Conservation (phyloP, 2,888 invertebrate genomes). For the Platycheirus rosarum region DNA sequence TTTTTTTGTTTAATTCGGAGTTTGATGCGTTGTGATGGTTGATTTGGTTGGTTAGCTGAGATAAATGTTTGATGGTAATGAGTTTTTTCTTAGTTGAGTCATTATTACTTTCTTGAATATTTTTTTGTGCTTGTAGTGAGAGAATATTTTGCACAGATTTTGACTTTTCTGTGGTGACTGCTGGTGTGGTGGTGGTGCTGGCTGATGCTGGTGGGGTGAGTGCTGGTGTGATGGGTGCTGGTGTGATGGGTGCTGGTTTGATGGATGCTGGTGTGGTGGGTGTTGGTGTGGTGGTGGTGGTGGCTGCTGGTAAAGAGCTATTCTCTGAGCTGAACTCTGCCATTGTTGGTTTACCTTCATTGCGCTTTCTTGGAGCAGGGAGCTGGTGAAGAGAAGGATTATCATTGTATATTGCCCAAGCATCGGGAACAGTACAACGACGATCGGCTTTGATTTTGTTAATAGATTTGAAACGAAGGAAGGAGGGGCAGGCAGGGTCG, state of each 20-base stretch:
- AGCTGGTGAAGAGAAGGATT: too few relatives aligned
- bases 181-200: too few relatives aligned
- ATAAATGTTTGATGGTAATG: not conserved
- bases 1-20: constrained; percentile 1
- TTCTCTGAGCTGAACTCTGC: constrained; percentile 6
- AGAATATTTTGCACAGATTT: not conserved
- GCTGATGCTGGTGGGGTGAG: too few relatives aligned
- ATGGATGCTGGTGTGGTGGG: not conserved
- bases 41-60: too few relatives aligned
- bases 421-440: too few relatives aligned
- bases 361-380: too few relatives aligned
- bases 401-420: too few relatives aligned
- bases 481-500: too few relatives aligned
- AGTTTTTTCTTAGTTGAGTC: not conserved
- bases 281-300: not conserved
- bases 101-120: not conserved
- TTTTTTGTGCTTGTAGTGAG: not conserved
- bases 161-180: too few relatives aligned
- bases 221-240: too few relatives aligned
- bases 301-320: not conserved
- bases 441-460: too few relatives aligned
- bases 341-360: not conserved
- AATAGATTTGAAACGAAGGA: too few relatives aligned
- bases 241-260: not conserved
- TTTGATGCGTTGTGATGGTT: not conserved